Evolutionary conservation across 1,140 invertebrate genomes (phyloP).

Genomic region (Apis mellifera): Amel_HAv3.1 CM009933.2:8858001-8858500

Average conservation of each 20-base stretch:
- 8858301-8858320: background rate
- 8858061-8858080: too few species aligned
- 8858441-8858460: background rate
- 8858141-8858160: background rate
- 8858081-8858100: too few species aligned
- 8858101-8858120: too few species aligned
- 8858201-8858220: background rate
- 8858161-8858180: background rate
- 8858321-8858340: background rate
- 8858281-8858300: background rate
- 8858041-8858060: too few species aligned
- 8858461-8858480: conserved; percentile 14
- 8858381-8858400: background rate
- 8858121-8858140: too few species aligned
- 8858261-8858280: background rate
- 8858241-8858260: background rate
- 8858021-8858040: too few species aligned
- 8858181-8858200: background rate
- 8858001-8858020: too few species aligned
- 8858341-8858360: background rate
- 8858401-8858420: background rate
- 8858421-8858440: conserved; percentile 19
- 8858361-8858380: background rate
- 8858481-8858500: conserved; percentile 10
- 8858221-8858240: background rate